Evolutionary conservation across 2,888 invertebrate species (phyloP).

Genomic region (Agelastica alni): DNA sequence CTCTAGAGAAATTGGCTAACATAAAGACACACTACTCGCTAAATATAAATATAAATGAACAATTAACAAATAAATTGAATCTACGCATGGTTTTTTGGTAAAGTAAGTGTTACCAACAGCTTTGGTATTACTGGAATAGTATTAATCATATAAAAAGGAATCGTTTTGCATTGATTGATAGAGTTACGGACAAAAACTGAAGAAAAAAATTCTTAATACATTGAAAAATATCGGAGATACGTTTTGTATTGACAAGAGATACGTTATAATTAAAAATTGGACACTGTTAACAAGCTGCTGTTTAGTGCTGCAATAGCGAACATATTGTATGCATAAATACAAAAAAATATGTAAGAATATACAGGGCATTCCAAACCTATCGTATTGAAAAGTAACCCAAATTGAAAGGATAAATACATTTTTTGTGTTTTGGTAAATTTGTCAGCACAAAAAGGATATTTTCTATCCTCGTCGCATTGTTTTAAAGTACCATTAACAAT

Average conservation of each 20-base stretch:
- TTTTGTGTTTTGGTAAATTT: too few species aligned
- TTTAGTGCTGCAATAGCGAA: conserved; percentile 15
- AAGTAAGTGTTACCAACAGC: conserved; percentile 24
- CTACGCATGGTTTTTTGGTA: conserved; percentile 18
- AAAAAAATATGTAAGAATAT: neutral
- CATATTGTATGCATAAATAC: neutral
- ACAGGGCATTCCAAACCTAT: neutral
- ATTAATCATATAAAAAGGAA: conserved; percentile 13
- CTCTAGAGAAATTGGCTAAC: too few species aligned
- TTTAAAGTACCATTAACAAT: too few species aligned
- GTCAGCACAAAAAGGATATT: too few species aligned
- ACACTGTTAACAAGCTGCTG: conserved; percentile 22
- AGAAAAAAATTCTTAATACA: conserved; percentile 6
- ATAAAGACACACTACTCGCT: conserved; percentile 19
- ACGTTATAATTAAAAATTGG: neutral
- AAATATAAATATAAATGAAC: conserved; percentile 30
- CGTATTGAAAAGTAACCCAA: neutral
- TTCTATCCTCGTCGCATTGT: too few species aligned
- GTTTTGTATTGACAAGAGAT: too few species aligned
- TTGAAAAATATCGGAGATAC: neutral
- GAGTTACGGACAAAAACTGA: too few species aligned
- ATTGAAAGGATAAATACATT: too few species aligned
- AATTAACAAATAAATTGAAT: conserved; percentile 27
- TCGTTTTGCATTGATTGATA: too few species aligned
- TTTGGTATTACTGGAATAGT: conserved; percentile 30